Conservation (phyloP, 2,113 vertebrate species). For the human (Homo sapiens) region GRCh38 chr14:77224001-77224500, state of each 20-base stretch:
- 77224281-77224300: too few relatives aligned
- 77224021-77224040: not conserved
- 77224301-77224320: too few relatives aligned
- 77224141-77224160: not conserved
- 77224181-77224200: not conserved
- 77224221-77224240: too few relatives aligned
- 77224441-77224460: not conserved
- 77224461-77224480: not conserved
- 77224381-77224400: not conserved
- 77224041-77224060: not conserved
- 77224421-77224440: not conserved
- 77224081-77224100: not conserved
- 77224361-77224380: too few relatives aligned
- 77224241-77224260: too few relatives aligned
- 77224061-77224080: not conserved
- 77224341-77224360: not conserved
- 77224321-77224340: too few relatives aligned
- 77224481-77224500: not conserved
- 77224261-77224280: too few relatives aligned
- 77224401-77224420: not conserved
- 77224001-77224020: rapidly evolving
- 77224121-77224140: not conserved
- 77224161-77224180: not conserved
- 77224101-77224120: too few relatives aligned
- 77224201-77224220: not conserved